phyloP scores from a whole-genome alignment of 1,140 invertebrate genomes.

The Aphaenogaster rudis region DNA sequence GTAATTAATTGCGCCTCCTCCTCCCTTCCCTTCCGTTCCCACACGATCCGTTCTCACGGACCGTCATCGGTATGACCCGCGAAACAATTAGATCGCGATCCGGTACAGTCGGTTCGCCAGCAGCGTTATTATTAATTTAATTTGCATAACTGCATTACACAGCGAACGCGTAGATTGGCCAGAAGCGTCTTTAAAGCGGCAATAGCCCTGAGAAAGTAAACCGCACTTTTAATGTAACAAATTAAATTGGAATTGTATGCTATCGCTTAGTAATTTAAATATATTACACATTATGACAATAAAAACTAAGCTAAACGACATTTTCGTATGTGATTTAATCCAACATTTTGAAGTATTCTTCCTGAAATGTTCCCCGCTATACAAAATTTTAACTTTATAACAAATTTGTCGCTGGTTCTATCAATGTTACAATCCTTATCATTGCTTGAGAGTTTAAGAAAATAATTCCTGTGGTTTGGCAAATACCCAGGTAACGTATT shows the following conservation, averaged over 20 bases:
- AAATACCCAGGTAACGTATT: background rate
- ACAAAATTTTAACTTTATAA: background rate
- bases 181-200: constrained; percentile 1
- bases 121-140: constrained; percentile 65
- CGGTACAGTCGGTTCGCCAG: background rate
- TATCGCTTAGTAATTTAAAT: constrained; percentile 6
- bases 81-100: constrained; percentile 28
- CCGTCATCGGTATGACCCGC: constrained; percentile 35
- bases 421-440: background rate
- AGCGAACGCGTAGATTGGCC: background rate
- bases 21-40: constrained; percentile 5
- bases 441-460: background rate
- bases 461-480: background rate
- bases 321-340: background rate
- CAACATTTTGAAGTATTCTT: background rate
- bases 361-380: background rate
- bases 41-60: constrained; percentile 5
- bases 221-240: background rate
- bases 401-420: background rate
- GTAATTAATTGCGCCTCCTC: constrained; percentile 71
- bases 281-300: background rate
- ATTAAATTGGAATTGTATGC: background rate
- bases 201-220: background rate
- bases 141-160: constrained; percentile 34
- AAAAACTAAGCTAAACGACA: too few species aligned